Percentiles rank a stretch among this genome's conserved stretches.
These are phyloP conservation scores for Tylochromis polylepis DNA, from an alignment of 2,113 vertebrate genomes.

Conservation along the genomic window DNA sequence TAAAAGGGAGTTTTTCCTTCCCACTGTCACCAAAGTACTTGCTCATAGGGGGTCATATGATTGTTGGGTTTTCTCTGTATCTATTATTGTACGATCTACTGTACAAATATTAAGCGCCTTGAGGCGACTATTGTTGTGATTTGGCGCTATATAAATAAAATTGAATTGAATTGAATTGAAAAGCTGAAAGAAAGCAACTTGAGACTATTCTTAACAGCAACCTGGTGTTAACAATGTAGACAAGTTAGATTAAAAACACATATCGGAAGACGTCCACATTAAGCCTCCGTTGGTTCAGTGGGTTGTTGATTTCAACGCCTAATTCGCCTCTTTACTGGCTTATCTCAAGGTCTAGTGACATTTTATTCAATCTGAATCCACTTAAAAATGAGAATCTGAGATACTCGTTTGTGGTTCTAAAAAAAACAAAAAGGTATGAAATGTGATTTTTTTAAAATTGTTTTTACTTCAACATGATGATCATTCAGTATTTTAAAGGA, in stretches of 20 bases:
- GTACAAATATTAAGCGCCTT: no score
- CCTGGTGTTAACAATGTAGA: neutral
- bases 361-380: neutral
- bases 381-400: neutral
- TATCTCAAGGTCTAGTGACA: neutral
- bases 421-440: fast-evolving
- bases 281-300: neutral
- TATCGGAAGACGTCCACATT: neutral
- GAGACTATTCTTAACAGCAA: neutral
- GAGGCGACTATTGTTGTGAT: no score
- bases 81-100: no score
- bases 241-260: neutral
- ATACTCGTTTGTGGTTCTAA: neutral
- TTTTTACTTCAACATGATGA: neutral
- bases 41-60: no score
- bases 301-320: neutral
- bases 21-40: no score
- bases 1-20: no score
- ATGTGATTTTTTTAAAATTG: neutral
- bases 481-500: neutral
- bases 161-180: no score
- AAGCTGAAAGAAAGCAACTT: neutral
- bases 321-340: neutral
- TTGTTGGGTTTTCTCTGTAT: no score
- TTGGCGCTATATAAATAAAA: no score